A percentile compares a stretch with the other conserved stretches of the same genome.
phyloP scores from a whole-genome alignment of 1,140 invertebrate genomes.

The Aphelenchoides besseyi region DNA sequence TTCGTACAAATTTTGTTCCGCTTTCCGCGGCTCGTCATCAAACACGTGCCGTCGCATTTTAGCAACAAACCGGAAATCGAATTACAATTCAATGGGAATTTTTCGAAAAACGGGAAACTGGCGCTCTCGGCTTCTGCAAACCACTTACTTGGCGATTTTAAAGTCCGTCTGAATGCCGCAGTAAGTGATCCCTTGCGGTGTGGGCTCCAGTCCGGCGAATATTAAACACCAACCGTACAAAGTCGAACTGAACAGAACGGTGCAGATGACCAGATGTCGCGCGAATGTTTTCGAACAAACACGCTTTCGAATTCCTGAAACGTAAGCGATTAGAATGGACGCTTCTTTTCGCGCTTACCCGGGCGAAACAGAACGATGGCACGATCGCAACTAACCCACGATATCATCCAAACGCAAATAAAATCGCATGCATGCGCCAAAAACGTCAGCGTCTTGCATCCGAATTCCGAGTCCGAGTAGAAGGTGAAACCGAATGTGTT shows the following conservation, averaged over 20 bases:
- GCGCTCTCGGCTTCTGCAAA: too few species aligned
- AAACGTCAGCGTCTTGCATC: conserved; percentile 61
- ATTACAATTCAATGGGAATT: too few species aligned
- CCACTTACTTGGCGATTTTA: conserved; percentile 14
- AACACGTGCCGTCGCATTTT: too few species aligned
- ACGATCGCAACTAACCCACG: conserved; percentile 56
- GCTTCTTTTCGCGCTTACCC: conserved; percentile 29
- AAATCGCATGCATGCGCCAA: conserved; percentile 60
- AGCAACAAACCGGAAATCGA: too few species aligned
- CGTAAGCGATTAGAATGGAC: background rate
- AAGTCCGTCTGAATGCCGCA: conserved; percentile 50
- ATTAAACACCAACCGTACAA: conserved; percentile 59
- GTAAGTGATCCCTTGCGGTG: conserved; percentile 37
- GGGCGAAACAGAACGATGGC: conserved; percentile 59
- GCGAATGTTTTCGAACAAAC: conserved; percentile 59
- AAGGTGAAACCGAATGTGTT: conserved; percentile 45
- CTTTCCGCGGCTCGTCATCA: too few species aligned
- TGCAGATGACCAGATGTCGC: conserved; percentile 46
- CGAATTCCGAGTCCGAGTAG: conserved; percentile 52
- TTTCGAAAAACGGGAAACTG: too few species aligned
- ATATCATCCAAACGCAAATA: conserved; percentile 63
- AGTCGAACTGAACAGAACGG: conserved; percentile 48
- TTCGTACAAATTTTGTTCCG: too few species aligned
- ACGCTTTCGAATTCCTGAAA: conserved; percentile 51
- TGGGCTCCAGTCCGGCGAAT: conserved; percentile 55